These are phyloP conservation scores for Cyphomyrmex costatus DNA, from an alignment of 1,140 invertebrate species.

Conservation along the genomic window DNA sequence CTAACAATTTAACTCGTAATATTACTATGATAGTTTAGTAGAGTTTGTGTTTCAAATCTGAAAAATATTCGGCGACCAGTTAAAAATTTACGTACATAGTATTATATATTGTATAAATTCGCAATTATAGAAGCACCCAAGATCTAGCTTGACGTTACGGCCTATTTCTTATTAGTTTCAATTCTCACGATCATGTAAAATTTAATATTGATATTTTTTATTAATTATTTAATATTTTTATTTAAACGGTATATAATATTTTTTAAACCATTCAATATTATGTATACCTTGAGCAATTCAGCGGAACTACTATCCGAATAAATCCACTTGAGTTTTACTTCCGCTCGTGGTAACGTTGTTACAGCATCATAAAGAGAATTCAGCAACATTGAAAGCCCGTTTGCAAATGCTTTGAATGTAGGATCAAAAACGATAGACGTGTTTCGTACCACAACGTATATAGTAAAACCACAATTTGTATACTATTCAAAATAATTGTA, in stretches of 20 bases:
- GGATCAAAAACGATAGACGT: conserved; percentile 93
- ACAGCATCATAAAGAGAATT: conserved; percentile 91
- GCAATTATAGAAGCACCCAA: no score
- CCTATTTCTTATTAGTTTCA: no score
- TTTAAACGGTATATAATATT: not conserved
- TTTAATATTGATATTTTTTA: no score
- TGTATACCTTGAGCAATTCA: conserved; percentile 33
- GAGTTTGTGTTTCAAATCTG: no score
- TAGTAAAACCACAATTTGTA: conserved; percentile 91
- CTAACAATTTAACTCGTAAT: no score
- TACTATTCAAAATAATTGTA: conserved; percentile 83
- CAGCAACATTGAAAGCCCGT: conserved; percentile 91
- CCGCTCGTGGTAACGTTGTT: conserved; percentile 86
- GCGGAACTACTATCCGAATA: not conserved
- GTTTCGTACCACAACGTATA: conserved; percentile 90
- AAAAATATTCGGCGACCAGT: no score
- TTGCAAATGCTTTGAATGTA: conserved; percentile 91
- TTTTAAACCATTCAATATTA: not conserved
- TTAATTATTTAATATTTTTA: conserved; percentile 2
- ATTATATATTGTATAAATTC: no score
- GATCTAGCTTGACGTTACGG: no score
- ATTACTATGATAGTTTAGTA: no score
- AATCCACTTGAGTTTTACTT: conserved; percentile 41
- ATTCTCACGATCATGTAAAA: no score
- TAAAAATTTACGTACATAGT: no score